Percentiles rank a stretch among this genome's conserved stretches.
Conservation (phyloP, 2,888 invertebrate genomes). For the Eurytoma adleriae region DNA sequence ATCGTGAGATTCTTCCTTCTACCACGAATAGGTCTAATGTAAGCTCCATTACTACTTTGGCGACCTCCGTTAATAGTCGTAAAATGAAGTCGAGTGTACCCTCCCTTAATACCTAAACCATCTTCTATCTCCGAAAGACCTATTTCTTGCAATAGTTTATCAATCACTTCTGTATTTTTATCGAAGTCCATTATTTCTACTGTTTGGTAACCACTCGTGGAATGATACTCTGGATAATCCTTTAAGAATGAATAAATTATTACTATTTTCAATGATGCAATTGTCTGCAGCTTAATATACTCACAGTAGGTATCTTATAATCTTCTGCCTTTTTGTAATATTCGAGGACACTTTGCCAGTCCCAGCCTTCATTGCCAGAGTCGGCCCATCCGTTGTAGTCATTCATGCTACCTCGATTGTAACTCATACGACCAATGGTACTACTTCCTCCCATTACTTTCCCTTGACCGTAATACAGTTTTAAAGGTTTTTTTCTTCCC, state of each 20-base stretch:
- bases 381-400: conserved; percentile 11
- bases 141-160: neutral
- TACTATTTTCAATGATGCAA: neutral
- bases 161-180: neutral
- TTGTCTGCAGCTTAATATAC: neutral
- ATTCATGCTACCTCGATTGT: neutral
- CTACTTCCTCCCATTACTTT: conserved; percentile 18
- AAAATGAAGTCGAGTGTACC: neutral
- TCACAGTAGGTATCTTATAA: neutral
- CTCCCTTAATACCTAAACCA: neutral
- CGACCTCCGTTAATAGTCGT: neutral
- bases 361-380: conserved; percentile 6
- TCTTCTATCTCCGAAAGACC: neutral
- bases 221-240: conserved; percentile 78
- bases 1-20: neutral
- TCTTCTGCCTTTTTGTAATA: conserved; percentile 19
- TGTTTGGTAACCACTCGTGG: conserved; percentile 80
- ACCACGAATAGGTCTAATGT: neutral
- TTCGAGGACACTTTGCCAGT: neutral
- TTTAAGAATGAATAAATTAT: neutral
- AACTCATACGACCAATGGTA: neutral
- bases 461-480: neutral
- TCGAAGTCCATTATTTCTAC: conserved; percentile 75
- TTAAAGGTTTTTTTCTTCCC: neutral
- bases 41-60: conserved; percentile 3